Conservation (phyloP, 2,113 vertebrate species). For the Todiramphus saurophagus region DNA sequence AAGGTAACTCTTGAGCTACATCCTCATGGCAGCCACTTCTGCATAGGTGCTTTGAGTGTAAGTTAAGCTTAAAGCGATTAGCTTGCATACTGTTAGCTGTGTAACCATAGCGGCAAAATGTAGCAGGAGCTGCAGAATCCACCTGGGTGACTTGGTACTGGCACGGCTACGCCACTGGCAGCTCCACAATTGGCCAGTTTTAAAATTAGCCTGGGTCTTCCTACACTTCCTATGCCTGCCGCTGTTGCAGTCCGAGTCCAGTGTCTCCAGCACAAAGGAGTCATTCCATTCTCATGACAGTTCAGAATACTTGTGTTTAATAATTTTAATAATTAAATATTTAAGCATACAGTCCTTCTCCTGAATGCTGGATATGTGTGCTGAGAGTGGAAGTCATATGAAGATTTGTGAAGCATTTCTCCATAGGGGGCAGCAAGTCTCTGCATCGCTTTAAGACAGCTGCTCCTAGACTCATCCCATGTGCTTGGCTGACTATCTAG, state of each 20-base stretch:
- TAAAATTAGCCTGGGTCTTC: not conserved
- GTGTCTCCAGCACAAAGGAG: not conserved
- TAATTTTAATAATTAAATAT: not conserved
- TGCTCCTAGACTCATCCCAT: not conserved
- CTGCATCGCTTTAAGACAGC: not conserved
- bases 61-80: not conserved
- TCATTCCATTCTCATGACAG: not conserved
- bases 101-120: not conserved
- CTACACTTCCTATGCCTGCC: not conserved
- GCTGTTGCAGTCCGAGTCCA: not conserved
- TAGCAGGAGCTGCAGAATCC: not conserved
- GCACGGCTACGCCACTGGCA: fast-evolving
- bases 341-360: not conserved
- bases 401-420: not conserved
- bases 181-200: not conserved
- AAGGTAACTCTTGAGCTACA: not conserved
- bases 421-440: constrained; percentile 53
- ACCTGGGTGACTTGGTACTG: not conserved
- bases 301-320: not conserved
- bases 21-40: not conserved
- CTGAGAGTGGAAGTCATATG: not conserved
- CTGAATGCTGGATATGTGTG: not conserved
- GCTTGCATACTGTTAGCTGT: not conserved
- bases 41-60: not conserved
- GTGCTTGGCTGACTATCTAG: not conserved